Evolutionary conservation across 2,888 invertebrate species (phyloP), one percentile per base, ranked within the genome.

Genomic region (Caenorhabditis imperialis): DNA sequence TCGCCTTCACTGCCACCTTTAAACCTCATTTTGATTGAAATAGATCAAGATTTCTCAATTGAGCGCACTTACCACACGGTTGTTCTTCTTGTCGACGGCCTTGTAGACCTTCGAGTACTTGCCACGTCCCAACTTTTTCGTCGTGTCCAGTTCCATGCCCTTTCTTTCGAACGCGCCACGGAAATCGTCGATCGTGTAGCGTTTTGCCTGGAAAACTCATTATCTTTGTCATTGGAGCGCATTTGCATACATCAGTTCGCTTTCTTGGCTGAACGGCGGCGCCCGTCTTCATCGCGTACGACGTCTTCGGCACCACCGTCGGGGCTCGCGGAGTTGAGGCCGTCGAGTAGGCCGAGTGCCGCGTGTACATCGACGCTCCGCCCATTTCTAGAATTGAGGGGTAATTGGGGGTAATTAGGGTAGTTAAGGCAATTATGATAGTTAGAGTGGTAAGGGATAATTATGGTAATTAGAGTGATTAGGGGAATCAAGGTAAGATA

Each of bases 21-120:
- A 38, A 6, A n/a, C n/a, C n/a, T n/a, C n/a, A n/a, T n/a, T n/a
- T n/a, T n/a, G n/a, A n/a, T n/a, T n/a, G n/a, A n/a, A n/a, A n/a
- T n/a, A n/a, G n/a, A n/a, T n/a, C n/a, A n/a, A n/a, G n/a, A n/a
- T n/a, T n/a, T n/a, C n/a, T n/a, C n/a, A n/a, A n/a, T n/a, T n/a
- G n/a, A 42, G 0, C 18, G 3, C 18, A 47, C 61, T 42, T 1
- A 73, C 69, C 45, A 69, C 40, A 35, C 65, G 30, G 20, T 69
- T 51, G 16, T 51, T 60, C n/a, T 37, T 58, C 22, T 33, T 55
- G 35, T 74, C 71, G 30, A 53, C 25, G 14, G 78, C 82, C 16
- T 78, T 78, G 61, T 79, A 75, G 4, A 85, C 85, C 42, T 83
- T 84, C 58, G 81, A 79, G 75, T 85, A 85, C 47, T 77, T 79